These are phyloP conservation scores for Sebastes kiyomatsui DNA, from an alignment of 2,797 vertebrate species.

Conservation along the genomic window DNA sequence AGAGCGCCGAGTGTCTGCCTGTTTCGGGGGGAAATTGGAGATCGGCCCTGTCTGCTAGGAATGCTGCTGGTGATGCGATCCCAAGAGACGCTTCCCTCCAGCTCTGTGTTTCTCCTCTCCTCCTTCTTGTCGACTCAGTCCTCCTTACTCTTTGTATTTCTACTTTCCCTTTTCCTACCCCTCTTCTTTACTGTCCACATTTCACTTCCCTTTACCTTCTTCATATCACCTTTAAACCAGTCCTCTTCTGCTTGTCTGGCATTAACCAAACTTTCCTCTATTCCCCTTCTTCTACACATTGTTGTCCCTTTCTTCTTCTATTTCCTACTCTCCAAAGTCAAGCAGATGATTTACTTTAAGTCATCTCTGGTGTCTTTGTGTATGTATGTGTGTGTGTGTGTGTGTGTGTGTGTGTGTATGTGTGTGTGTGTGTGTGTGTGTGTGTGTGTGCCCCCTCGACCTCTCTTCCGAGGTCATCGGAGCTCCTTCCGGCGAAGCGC, in stretches of 20 bases:
- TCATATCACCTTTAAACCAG: neutral
- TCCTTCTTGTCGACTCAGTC: constrained; percentile 28
- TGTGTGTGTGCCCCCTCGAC: constrained; percentile 35
- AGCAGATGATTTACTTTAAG: constrained; percentile 24
- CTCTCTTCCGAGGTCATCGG: constrained; percentile 67
- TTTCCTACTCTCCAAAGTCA: constrained; percentile 6
- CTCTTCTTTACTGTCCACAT: neutral
- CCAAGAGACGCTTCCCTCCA: constrained; percentile 62
- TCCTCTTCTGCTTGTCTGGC: neutral
- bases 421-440: neutral
- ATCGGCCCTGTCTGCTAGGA: constrained; percentile 68
- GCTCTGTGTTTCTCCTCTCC: constrained; percentile 45
- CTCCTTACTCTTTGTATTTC: constrained; percentile 16
- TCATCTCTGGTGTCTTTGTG: constrained; percentile 21
- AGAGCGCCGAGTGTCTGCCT: constrained; percentile 60
- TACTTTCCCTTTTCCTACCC: constrained; percentile 2
- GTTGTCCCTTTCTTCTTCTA: neutral
- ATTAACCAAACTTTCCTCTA: neutral
- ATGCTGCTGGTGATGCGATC: constrained; percentile 72
- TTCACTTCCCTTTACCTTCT: neutral
- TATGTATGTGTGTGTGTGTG: neutral
- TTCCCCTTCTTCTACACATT: neutral
- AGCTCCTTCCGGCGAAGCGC: constrained; percentile 66
- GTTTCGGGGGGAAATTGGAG: constrained; percentile 77
- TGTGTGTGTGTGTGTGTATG: rapidly evolving